phyloP scores from a whole-genome alignment of 2,888 invertebrate genomes.

The Sinodicranocentrus sp. region DNA sequence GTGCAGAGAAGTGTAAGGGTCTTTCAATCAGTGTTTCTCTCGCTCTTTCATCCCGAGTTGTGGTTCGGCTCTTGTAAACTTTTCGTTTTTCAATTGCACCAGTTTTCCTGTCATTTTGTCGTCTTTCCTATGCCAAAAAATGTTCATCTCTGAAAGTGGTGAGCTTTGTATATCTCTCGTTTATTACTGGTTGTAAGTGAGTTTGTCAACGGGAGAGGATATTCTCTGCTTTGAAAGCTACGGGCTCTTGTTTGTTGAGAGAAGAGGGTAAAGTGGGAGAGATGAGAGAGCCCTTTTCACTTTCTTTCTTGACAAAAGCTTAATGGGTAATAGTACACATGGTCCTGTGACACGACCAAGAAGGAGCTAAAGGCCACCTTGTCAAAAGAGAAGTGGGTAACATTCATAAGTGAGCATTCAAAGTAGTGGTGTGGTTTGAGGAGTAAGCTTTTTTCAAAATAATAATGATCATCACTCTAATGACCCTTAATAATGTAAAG shows the following conservation, averaged over 20 bases:
- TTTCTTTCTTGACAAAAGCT: conserved; percentile 26
- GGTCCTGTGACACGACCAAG: conserved; percentile 14
- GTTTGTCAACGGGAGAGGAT: conserved; percentile 13
- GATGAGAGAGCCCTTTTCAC: conserved; percentile 26
- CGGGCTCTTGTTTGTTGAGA: conserved; percentile 19
- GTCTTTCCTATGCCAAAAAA: not conserved
- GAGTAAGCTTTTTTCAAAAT: conserved; percentile 17
- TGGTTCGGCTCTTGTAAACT: not conserved
- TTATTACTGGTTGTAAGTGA: not conserved
- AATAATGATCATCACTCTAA: conserved; percentile 59
- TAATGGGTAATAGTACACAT: conserved; percentile 19
- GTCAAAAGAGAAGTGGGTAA: conserved; percentile 18
- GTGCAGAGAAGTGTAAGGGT: conserved; percentile 61
- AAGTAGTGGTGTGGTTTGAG: conserved; percentile 12
- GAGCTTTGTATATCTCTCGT: not conserved
- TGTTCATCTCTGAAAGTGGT: not conserved
- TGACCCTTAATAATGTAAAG: conserved; percentile 60
- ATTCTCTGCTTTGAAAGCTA: conserved; percentile 5
- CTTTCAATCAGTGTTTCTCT: conserved; percentile 26
- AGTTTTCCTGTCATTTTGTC: not conserved
- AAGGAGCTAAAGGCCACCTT: conserved; percentile 34
- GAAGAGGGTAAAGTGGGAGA: conserved; percentile 16
- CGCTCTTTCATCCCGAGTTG: not conserved
- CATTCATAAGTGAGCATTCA: conserved; percentile 13
- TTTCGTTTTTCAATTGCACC: too few relatives aligned